Percentiles rank a stretch among this genome's conserved stretches.
phyloP scores from a whole-genome alignment of 2,888 invertebrate species.

The Itoplectis maculator region DNA sequence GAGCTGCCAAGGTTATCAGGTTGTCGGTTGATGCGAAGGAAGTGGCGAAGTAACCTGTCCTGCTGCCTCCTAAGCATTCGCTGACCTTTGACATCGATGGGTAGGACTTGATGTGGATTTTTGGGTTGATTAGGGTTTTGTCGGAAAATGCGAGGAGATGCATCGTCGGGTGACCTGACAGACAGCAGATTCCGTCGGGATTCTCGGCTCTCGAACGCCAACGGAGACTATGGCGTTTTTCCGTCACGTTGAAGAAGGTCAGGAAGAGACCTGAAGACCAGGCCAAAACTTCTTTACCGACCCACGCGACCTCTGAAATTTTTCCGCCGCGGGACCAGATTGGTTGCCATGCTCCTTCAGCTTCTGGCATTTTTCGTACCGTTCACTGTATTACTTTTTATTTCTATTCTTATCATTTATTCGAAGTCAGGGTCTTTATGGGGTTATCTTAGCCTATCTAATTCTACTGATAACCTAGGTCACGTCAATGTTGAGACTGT shows the following conservation, averaged over 20 bases:
- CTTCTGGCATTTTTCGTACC: constrained; percentile 41
- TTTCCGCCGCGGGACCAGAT: constrained; percentile 79
- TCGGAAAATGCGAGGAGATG: constrained; percentile 86
- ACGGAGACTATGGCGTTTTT: constrained; percentile 66
- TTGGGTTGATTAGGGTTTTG: constrained; percentile 87
- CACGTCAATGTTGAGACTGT: not conserved
- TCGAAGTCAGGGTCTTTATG: no score
- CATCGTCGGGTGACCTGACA: constrained; percentile 75
- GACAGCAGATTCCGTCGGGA: constrained; percentile 77
- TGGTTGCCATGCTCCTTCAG: constrained; percentile 72
- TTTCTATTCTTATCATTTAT: no score
- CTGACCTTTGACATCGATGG: constrained; percentile 86
- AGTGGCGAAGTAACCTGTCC: constrained; percentile 75
- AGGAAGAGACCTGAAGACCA: constrained; percentile 79
- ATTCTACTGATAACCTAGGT: constrained; percentile 2
- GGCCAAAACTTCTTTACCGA: constrained; percentile 77
- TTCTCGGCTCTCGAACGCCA: constrained; percentile 71
- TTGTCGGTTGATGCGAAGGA: constrained; percentile 75
- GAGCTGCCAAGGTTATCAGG: constrained; percentile 75
- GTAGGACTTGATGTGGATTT: constrained; percentile 87
- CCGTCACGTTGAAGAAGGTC: constrained; percentile 75
- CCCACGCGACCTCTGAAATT: constrained; percentile 77
- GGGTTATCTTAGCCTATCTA: not conserved
- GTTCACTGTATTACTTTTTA: not conserved
- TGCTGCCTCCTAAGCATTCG: constrained; percentile 73